Conservation (phyloP, 2,113 vertebrate genomes). For the Anhinga anhinga region DNA sequence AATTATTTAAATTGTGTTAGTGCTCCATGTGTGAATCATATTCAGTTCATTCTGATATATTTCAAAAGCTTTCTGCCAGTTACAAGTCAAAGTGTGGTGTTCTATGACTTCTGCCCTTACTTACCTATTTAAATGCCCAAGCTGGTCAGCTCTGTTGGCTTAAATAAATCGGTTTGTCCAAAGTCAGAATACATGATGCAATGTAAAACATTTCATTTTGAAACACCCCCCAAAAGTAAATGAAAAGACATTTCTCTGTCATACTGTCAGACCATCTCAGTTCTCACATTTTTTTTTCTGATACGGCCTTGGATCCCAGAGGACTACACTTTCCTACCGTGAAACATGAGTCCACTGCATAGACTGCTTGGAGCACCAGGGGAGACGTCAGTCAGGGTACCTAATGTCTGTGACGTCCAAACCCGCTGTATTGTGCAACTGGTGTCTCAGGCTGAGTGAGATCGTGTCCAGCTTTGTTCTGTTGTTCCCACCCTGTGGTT, state of each 20-base stretch:
- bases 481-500: background rate
- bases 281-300: background rate
- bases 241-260: background rate
- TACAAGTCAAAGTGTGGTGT: background rate
- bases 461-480: background rate
- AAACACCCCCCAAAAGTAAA: background rate
- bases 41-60: background rate
- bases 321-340: background rate
- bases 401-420: background rate
- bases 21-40: background rate
- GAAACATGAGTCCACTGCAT: background rate
- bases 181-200: background rate
- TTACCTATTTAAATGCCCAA: background rate
- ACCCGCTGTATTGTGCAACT: accelerated
- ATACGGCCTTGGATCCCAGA: background rate
- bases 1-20: background rate
- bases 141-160: background rate
- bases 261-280: background rate
- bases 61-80: background rate
- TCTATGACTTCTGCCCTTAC: background rate
- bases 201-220: background rate
- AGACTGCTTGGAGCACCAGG: background rate
- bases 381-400: background rate
- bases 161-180: background rate
- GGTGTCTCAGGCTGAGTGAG: background rate